Evolutionary conservation across 2,888 invertebrate species (phyloP).

Genomic region (Anoplius nigerrimus): DNA sequence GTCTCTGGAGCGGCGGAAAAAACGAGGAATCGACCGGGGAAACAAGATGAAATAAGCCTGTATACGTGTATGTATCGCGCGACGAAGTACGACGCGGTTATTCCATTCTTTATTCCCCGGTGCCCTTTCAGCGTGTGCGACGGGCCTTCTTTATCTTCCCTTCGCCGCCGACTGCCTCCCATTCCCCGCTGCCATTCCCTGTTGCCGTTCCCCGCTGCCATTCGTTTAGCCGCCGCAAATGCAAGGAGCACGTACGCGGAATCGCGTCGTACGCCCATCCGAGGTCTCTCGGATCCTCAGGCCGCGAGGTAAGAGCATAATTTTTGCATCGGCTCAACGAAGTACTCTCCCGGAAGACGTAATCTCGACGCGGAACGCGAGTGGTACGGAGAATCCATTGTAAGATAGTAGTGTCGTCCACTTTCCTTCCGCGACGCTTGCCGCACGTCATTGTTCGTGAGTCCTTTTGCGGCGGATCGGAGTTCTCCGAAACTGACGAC

Average conservation of each 20-base stretch:
- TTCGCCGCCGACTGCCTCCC: slow-evolving; percentile 1
- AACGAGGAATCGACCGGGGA: background rate
- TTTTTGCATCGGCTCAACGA: background rate
- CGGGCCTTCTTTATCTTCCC: slow-evolving; percentile 5
- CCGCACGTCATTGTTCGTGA: too few species aligned
- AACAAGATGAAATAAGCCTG: slow-evolving; percentile 43
- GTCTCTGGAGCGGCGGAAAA: slow-evolving; percentile 24
- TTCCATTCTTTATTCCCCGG: slow-evolving; percentile 17
- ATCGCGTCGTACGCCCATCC: too few species aligned
- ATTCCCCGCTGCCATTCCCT: background rate
- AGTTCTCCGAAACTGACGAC: too few species aligned
- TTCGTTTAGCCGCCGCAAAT: too few species aligned
- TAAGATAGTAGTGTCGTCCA: too few species aligned
- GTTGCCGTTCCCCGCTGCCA: background rate
- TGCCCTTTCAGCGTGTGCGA: slow-evolving; percentile 24
- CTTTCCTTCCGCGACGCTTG: too few species aligned
- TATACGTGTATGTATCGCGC: background rate
- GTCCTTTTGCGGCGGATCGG: too few species aligned
- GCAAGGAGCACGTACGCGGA: too few species aligned
- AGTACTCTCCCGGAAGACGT: too few species aligned
- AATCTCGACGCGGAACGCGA: background rate
- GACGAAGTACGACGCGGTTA: slow-evolving; percentile 10
- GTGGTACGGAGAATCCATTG: too few species aligned
- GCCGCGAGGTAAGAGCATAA: background rate
- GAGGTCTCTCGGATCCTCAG: too few species aligned